These are phyloP conservation scores for Gymnoscelis rufifasciata DNA, from an alignment of 2,888 invertebrate species.

Conservation along the genomic window DNA sequence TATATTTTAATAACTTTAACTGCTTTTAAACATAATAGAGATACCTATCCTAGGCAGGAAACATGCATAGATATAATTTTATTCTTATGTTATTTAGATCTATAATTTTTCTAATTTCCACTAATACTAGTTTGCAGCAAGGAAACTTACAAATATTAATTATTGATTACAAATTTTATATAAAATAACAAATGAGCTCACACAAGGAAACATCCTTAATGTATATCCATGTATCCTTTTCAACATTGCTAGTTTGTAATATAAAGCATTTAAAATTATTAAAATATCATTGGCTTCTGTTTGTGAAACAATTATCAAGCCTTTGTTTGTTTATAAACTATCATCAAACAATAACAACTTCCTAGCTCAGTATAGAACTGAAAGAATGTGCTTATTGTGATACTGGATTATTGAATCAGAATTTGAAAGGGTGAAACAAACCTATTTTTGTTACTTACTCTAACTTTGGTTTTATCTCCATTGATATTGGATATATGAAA, in stretches of 20 bases:
- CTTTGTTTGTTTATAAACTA: constrained; percentile 21
- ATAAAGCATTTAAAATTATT: too few relatives aligned
- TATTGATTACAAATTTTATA: too few relatives aligned
- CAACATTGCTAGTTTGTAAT: too few relatives aligned
- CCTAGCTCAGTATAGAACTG: neutral
- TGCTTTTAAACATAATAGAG: too few relatives aligned
- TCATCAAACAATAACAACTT: constrained; percentile 15
- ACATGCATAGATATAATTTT: too few relatives aligned
- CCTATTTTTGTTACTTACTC: constrained; percentile 82
- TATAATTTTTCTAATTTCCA: too few relatives aligned
- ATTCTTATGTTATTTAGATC: too few relatives aligned
- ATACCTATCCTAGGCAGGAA: too few relatives aligned
- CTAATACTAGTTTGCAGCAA: too few relatives aligned
- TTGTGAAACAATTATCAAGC: constrained; percentile 16
- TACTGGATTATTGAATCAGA: neutral
- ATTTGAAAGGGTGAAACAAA: too few relatives aligned
- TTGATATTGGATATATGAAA: constrained; percentile 99
- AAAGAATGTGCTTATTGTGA: neutral
- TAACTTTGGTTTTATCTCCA: constrained; percentile 97
- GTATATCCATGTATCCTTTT: neutral
- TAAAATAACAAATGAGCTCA: neutral
- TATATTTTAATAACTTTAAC: too few relatives aligned
- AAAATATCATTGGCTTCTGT: constrained; percentile 3
- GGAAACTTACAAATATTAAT: too few relatives aligned
- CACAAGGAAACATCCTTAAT: constrained; percentile 12